Evolutionary conservation across 2,797 vertebrate species (phyloP).

Genomic region (Acanthopagrus latus): DNA sequence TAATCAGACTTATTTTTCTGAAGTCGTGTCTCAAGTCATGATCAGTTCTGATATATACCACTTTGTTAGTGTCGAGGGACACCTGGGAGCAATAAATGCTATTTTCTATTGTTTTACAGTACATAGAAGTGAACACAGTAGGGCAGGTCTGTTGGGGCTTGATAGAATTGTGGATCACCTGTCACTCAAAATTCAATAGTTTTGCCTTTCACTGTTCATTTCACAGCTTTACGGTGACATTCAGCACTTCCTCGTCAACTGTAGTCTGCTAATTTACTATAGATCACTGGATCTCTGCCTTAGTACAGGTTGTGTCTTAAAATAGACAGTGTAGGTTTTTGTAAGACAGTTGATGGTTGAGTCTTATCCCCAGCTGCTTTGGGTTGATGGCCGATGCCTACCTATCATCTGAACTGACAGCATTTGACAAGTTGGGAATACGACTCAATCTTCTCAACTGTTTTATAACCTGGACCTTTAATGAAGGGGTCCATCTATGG

Average conservation of each 20-base stretch:
- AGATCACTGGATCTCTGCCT: neutral
- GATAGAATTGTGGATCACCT: slow-evolving; percentile 24
- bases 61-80: neutral
- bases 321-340: neutral
- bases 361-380: no score
- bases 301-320: neutral
- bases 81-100: slow-evolving; percentile 23
- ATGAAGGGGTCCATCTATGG: neutral
- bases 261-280: neutral
- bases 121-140: neutral
- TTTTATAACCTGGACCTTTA: neutral
- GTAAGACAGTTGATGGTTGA: no score
- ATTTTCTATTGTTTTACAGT: slow-evolving; percentile 7
- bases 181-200: neutral
- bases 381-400: no score
- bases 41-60: slow-evolving; percentile 16
- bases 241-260: neutral
- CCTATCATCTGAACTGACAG: no score
- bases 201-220: neutral
- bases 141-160: neutral
- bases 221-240: neutral
- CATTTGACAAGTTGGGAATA: no score
- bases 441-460: no score
- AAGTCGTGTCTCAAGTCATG: neutral
- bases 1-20: slow-evolving; percentile 37